phyloP scores from a whole-genome alignment of 2,888 invertebrate genomes.

The Anodontia alba region DNA sequence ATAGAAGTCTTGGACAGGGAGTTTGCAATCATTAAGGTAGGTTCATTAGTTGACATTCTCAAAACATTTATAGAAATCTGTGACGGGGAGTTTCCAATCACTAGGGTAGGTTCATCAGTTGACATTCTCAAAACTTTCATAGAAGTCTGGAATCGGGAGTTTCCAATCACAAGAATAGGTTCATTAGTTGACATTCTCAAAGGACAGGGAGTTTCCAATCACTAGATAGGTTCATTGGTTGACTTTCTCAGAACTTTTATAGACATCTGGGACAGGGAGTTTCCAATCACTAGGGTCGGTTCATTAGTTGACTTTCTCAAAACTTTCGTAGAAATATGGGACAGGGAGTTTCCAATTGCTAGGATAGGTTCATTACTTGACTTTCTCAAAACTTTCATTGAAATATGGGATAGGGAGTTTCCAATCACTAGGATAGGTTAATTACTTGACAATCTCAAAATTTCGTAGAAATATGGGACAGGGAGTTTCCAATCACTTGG shows the following conservation, averaged over 20 bases:
- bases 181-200: no score
- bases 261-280: constrained; percentile 88
- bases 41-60: constrained; percentile 89
- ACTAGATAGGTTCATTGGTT: no score
- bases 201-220: no score
- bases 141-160: constrained; percentile 88
- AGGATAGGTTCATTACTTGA: constrained; percentile 88
- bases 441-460: constrained; percentile 90
- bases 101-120: constrained; percentile 88
- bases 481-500: no score
- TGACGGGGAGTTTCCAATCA: constrained; percentile 88
- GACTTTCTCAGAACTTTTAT: constrained; percentile 91
- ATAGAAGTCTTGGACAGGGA: constrained; percentile 88
- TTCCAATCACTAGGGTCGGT: constrained; percentile 88
- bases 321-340: constrained; percentile 90
- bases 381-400: constrained; percentile 91
- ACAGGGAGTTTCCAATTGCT: constrained; percentile 88
- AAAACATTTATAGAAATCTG: constrained; percentile 91
- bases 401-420: constrained; percentile 88
- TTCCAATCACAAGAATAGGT: constrained; percentile 88
- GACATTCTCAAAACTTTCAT: constrained; percentile 91
- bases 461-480: constrained; percentile 90
- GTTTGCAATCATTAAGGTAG: constrained; percentile 89
- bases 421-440: constrained; percentile 88
- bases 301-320: constrained; percentile 91